Conservation (phyloP, 2,797 vertebrate genomes). For the Cichlasoma orientale region DNA sequence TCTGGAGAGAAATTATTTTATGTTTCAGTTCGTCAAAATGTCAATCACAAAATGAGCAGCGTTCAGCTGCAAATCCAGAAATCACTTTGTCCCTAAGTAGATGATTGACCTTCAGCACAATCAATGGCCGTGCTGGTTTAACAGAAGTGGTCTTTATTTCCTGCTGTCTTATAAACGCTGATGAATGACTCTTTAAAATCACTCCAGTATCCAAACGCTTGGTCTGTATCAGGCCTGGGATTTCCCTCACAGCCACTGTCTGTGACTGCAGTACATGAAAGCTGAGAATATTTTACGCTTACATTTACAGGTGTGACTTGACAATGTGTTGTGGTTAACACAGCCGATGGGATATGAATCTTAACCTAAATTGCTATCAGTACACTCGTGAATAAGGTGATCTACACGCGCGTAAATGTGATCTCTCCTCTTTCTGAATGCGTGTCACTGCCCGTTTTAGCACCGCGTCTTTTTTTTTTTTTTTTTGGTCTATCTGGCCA, state of each 20-base stretch:
- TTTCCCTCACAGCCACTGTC: slow-evolving; percentile 48
- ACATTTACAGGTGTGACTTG: slow-evolving; percentile 20
- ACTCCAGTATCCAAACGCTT: slow-evolving; percentile 54
- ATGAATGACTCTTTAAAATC: slow-evolving; percentile 79
- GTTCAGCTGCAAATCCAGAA: slow-evolving; percentile 61
- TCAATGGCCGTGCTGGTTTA: slow-evolving; percentile 73
- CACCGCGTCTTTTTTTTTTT: slow-evolving; percentile 26
- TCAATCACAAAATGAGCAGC: slow-evolving; percentile 61
- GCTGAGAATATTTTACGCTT: slow-evolving; percentile 34
- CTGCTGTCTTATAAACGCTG: slow-evolving; percentile 75
- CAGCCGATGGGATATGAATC: neutral
- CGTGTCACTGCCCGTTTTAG: slow-evolving; percentile 20
- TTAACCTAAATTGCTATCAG: neutral
- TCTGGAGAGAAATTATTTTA: slow-evolving; percentile 46
- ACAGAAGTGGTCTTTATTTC: slow-evolving; percentile 78
- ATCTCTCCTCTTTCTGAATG: slow-evolving; percentile 5
- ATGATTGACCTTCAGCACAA: slow-evolving; percentile 78
- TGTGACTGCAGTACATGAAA: slow-evolving; percentile 15
- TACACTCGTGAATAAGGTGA: neutral
- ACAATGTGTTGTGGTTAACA: slow-evolving; percentile 19
- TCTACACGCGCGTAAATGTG: neutral
- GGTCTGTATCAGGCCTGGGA: slow-evolving; percentile 40
- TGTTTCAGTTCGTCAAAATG: slow-evolving; percentile 52
- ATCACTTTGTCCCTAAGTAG: slow-evolving; percentile 72
- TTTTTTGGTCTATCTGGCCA: slow-evolving; percentile 31